Conservation (phyloP, 2,797 vertebrate species). For the Gallinago solitaria region DNA sequence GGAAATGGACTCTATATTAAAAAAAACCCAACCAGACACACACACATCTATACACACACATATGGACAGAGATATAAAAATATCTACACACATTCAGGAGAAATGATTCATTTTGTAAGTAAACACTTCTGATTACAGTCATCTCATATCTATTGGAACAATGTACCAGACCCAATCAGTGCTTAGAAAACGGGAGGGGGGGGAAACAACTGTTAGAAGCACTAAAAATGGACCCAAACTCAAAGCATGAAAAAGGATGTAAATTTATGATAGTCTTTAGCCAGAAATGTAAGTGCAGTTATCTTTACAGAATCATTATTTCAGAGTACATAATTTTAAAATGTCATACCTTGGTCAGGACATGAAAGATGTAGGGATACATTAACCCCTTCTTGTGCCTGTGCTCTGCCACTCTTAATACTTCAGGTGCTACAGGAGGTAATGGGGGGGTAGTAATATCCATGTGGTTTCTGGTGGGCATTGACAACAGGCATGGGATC, state of each 20-base stretch:
- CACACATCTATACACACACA: background rate
- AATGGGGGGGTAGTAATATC: constrained; percentile 94
- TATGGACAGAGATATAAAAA: background rate
- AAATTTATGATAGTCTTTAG: background rate
- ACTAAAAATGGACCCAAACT: background rate
- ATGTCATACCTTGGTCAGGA: constrained; percentile 90
- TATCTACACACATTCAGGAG: background rate
- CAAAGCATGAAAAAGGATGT: background rate
- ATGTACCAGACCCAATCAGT: background rate
- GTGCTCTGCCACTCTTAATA: constrained; percentile 93
- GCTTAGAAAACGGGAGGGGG: background rate
- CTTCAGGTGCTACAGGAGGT: constrained; percentile 90
- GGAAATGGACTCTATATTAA: background rate
- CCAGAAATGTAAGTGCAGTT: background rate
- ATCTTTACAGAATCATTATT: background rate
- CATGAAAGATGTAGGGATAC: constrained; percentile 96
- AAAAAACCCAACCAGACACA: background rate
- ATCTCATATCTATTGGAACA: background rate
- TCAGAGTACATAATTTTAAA: background rate
- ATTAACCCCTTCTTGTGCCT: constrained; percentile 95
- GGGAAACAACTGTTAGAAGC: background rate
- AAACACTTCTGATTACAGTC: background rate
- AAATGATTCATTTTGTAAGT: background rate
- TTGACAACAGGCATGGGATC: constrained; percentile 94
- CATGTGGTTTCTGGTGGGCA: constrained; percentile 97